These are phyloP conservation scores for Dipodomys ordii DNA, from an alignment of 2,113 vertebrate genomes.

Conservation along the genomic window DNA sequence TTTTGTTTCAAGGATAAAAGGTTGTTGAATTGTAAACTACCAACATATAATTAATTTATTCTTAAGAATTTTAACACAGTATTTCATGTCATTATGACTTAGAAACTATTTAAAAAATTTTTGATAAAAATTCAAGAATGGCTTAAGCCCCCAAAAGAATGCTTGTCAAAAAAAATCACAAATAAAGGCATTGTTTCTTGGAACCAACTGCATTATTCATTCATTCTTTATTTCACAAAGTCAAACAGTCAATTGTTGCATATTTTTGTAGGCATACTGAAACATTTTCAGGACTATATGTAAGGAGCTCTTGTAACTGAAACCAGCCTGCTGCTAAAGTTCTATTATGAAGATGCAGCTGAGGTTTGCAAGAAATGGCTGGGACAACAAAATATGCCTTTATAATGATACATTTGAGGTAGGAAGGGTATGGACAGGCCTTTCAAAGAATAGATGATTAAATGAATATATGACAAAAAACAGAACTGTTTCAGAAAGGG, in stretches of 20 bases:
- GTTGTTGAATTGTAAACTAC: slow-evolving; percentile 8
- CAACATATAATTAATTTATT: slow-evolving; percentile 31
- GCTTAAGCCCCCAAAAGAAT: slow-evolving; percentile 46
- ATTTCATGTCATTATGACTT: slow-evolving; percentile 56
- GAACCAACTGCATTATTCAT: slow-evolving; percentile 73
- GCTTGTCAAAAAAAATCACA: slow-evolving; percentile 64
- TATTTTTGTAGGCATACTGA: slow-evolving; percentile 76
- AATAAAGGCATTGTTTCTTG: slow-evolving; percentile 66
- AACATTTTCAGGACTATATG: slow-evolving; percentile 73
- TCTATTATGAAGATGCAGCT: slow-evolving; percentile 56
- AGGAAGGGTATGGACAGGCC: slow-evolving; percentile 49
- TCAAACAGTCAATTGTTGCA: slow-evolving; percentile 73
- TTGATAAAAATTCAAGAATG: slow-evolving; percentile 67
- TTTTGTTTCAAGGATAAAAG: slow-evolving; percentile 16
- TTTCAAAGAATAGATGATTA: slow-evolving; percentile 67
- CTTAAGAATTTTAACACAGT: slow-evolving; percentile 34
- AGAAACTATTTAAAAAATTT: slow-evolving; percentile 66
- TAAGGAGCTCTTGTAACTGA: slow-evolving; percentile 80
- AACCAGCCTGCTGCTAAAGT: slow-evolving; percentile 45
- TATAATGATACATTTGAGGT: slow-evolving; percentile 48
- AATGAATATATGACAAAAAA: slow-evolving; percentile 49
- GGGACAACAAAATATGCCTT: slow-evolving; percentile 71
- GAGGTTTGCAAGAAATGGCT: slow-evolving; percentile 66
- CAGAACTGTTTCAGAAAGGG: slow-evolving; percentile 65
- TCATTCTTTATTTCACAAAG: slow-evolving; percentile 69